Percentiles rank a stretch among this genome's conserved stretches.
Conservation (phyloP, 2,888 invertebrate genomes). For the Fragum sueziense region DNA sequence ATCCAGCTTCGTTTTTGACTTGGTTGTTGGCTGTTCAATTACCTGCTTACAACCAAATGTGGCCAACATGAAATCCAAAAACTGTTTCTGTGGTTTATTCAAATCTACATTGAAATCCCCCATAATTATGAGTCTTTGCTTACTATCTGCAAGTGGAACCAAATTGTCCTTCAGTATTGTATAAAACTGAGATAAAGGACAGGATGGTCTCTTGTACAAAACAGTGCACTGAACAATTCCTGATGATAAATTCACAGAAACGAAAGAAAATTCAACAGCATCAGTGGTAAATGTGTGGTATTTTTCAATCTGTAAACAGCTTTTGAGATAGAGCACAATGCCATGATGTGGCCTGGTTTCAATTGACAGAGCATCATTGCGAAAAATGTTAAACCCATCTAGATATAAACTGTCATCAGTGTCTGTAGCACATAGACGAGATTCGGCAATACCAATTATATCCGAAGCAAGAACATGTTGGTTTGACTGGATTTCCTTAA, state of each 20-base stretch:
- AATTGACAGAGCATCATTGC: neutral
- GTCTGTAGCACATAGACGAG: constrained; percentile 33
- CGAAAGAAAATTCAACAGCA: neutral
- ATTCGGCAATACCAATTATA: constrained; percentile 40
- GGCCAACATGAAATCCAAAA: too few relatives aligned
- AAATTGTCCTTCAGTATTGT: too few relatives aligned
- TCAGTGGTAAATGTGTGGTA: neutral
- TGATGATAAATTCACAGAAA: neutral
- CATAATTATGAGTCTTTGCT: too few relatives aligned
- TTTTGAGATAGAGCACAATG: constrained; percentile 16
- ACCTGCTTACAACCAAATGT: too few relatives aligned
- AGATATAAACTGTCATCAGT: constrained; percentile 11
- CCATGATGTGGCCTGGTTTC: constrained; percentile 33
- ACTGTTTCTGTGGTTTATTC: too few relatives aligned
- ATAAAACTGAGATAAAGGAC: too few relatives aligned
- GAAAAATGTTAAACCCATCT: constrained; percentile 17
- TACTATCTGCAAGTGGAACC: too few relatives aligned
- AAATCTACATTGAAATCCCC: too few relatives aligned
- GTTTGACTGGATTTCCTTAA: constrained; percentile 33
- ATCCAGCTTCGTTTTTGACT: too few relatives aligned
- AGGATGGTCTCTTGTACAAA: neutral
- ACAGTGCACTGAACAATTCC: neutral
- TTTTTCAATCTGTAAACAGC: constrained; percentile 1
- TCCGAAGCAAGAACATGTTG: constrained; percentile 38
- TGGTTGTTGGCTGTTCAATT: too few relatives aligned